Evolutionary conservation across 2,113 vertebrate species (phyloP).

Genomic region (Stercorarius parasiticus): DNA sequence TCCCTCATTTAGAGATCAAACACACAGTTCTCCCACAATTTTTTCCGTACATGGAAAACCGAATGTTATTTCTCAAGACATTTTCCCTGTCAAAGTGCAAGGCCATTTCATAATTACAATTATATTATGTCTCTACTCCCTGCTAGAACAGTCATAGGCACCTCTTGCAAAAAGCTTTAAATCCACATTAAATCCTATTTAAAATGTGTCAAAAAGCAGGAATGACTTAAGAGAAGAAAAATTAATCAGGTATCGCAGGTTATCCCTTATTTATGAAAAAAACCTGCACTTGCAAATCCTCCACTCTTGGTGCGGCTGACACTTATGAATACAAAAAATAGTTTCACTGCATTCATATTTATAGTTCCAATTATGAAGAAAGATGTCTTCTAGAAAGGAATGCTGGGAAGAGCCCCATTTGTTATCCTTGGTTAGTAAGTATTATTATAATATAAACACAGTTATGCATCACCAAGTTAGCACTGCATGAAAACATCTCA

Average conservation of each 20-base stretch:
- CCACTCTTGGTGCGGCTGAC: not conserved
- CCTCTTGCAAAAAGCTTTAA: not conserved
- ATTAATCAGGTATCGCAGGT: not conserved
- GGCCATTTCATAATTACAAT: conserved; percentile 19
- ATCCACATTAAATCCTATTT: conserved; percentile 7
- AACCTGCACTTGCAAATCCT: not conserved
- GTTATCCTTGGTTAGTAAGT: conserved; percentile 6
- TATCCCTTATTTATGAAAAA: not conserved
- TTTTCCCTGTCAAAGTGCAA: not conserved
- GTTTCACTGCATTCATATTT: conserved; percentile 21
- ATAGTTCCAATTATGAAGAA: conserved; percentile 43
- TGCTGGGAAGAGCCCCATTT: conserved; percentile 8
- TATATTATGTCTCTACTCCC: not conserved
- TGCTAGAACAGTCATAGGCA: not conserved
- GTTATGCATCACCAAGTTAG: not conserved
- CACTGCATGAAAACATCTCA: not conserved
- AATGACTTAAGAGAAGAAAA: not conserved
- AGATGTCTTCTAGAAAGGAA: not conserved
- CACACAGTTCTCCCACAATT: not conserved
- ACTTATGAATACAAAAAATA: not conserved
- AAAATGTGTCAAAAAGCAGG: conserved; percentile 22
- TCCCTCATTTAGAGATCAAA: conserved; percentile 25
- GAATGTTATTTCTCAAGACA: not conserved
- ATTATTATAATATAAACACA: conserved; percentile 36
- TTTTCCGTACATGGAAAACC: not conserved